phyloP scores from a whole-genome alignment of 2,797 vertebrate genomes.

The Alcedo atthis region DNA sequence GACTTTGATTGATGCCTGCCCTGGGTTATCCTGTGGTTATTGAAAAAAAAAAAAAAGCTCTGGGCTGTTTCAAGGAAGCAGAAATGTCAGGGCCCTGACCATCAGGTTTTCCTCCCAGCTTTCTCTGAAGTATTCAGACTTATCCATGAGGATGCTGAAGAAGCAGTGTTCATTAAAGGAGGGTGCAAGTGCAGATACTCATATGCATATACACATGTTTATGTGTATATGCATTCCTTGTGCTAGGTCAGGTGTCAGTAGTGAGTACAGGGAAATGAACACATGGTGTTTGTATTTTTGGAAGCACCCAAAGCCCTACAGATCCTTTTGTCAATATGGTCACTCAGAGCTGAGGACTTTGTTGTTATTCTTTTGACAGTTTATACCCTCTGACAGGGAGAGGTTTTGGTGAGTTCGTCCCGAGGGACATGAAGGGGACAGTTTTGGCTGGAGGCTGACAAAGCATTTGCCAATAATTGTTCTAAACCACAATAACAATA shows the following conservation, averaged over 20 bases:
- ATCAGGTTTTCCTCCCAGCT: neutral
- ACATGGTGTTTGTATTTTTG: neutral
- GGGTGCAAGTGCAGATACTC: rapidly evolving
- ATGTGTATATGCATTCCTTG: neutral
- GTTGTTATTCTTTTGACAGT: neutral
- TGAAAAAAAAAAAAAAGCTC: neutral
- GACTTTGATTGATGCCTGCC: neutral
- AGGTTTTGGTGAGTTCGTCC: neutral
- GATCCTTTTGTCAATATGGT: neutral
- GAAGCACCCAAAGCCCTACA: neutral
- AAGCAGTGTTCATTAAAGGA: neutral
- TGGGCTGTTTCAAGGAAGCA: neutral
- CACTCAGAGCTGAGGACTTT: neutral
- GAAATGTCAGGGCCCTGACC: neutral
- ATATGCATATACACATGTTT: neutral
- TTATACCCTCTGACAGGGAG: neutral
- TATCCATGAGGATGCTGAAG: neutral
- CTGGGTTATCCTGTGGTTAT: neutral
- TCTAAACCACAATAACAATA: neutral
- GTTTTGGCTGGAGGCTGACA: neutral
- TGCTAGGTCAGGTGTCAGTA: neutral
- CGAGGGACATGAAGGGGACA: neutral
- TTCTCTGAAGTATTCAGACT: neutral
- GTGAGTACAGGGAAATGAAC: neutral
- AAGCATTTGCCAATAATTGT: neutral